phyloP scores from a whole-genome alignment of 2,797 vertebrate species.

The Falco concolor region DNA sequence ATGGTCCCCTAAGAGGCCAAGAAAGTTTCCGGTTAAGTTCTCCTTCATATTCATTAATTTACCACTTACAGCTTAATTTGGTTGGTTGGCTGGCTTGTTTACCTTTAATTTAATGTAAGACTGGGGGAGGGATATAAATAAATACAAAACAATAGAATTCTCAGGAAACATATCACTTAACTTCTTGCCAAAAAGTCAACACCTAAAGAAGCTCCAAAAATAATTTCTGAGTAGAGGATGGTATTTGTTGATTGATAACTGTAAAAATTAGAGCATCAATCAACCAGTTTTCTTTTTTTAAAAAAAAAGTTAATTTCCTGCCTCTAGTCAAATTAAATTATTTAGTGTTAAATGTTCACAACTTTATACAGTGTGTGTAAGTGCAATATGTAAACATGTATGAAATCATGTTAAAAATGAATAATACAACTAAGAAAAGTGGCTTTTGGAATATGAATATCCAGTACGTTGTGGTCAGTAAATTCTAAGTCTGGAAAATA shows the following conservation, averaged over 20 bases:
- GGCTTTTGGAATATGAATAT: constrained; percentile 55
- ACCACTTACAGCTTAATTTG: constrained; percentile 34
- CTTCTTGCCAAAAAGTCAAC: constrained; percentile 76
- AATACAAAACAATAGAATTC: constrained; percentile 61
- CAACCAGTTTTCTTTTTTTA: constrained; percentile 56
- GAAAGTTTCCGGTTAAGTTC: constrained; percentile 78
- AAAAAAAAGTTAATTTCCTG: constrained; percentile 37
- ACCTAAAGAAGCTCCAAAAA: constrained; percentile 57
- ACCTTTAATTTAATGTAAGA: constrained; percentile 61
- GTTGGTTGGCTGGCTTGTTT: background rate
- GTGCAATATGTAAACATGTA: constrained; percentile 73
- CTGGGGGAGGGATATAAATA: constrained; percentile 42
- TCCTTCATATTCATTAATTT: constrained; percentile 53
- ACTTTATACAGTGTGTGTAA: constrained; percentile 67
- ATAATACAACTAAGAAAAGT: constrained; percentile 43
- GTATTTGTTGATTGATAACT: constrained; percentile 65
- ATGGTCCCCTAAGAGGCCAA: constrained; percentile 78
- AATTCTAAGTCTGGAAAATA: constrained; percentile 52
- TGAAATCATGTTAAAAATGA: constrained; percentile 57
- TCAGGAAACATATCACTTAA: constrained; percentile 73
- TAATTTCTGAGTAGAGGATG: constrained; percentile 63
- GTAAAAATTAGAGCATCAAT: constrained; percentile 62
- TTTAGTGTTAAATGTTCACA: constrained; percentile 60
- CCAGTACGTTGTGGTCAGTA: constrained; percentile 50
- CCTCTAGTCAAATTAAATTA: constrained; percentile 66